phyloP scores from a whole-genome alignment of 2,797 vertebrate species.

The Clarias platycephalus region DNA sequence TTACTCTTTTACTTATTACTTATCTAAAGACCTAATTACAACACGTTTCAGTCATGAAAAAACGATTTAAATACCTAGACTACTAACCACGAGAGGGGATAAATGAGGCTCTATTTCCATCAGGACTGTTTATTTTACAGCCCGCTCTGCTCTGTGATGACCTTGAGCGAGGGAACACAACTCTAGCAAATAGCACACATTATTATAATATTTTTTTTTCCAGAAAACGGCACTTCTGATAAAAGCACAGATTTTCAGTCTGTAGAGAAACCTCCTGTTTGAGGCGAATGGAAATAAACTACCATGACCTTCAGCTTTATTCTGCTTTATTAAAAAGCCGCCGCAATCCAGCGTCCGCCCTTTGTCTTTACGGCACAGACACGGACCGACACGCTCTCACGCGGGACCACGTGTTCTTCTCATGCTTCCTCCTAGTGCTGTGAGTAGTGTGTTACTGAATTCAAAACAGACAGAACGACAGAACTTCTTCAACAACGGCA shows the following conservation, averaged over 20 bases:
- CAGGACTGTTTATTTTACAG: neutral
- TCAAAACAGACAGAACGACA: neutral
- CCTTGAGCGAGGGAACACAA: slow-evolving; percentile 12
- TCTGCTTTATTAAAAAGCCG: neutral
- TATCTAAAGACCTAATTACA: neutral
- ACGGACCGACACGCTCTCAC: neutral
- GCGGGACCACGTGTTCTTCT: neutral
- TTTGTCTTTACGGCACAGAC: neutral
- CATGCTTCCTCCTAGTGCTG: neutral
- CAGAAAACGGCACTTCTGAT: neutral
- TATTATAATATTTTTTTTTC: neutral
- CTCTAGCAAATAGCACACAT: neutral
- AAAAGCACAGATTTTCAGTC: neutral
- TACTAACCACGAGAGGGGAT: neutral
- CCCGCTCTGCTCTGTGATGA: neutral
- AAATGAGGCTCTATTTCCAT: neutral
- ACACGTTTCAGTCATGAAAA: neutral
- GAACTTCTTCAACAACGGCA: neutral
- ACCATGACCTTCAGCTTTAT: neutral
- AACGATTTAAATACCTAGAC: neutral
- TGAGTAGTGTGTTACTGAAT: neutral
- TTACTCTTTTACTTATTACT: neutral
- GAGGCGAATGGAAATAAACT: neutral
- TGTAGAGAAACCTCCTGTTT: neutral
- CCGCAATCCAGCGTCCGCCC: neutral